These are phyloP conservation scores for Apodemia mormo DNA, from an alignment of 2,888 invertebrate species.

Conservation along the genomic window DNA sequence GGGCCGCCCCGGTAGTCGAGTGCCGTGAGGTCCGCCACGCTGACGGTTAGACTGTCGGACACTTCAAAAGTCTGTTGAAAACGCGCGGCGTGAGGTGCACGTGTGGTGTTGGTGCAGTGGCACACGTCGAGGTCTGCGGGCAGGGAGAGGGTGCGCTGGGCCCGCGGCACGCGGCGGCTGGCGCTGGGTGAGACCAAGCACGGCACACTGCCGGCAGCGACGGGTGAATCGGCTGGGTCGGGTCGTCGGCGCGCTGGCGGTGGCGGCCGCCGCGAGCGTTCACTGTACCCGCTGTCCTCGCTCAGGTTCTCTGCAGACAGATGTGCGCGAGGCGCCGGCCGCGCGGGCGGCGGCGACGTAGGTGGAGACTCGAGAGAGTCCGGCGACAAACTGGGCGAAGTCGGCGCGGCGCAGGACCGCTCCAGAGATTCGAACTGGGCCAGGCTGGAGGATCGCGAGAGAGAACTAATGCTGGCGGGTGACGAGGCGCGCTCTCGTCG, in stretches of 20 bases:
- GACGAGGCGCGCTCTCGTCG: constrained; percentile 82
- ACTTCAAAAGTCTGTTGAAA: constrained; percentile 76
- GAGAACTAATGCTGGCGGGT: constrained; percentile 77
- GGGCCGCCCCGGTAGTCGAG: constrained; percentile 77
- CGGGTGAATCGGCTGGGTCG: constrained; percentile 59
- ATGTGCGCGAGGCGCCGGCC: constrained; percentile 68
- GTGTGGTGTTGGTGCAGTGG: constrained; percentile 30
- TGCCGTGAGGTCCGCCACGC: constrained; percentile 83
- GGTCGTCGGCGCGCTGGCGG: constrained; percentile 49
- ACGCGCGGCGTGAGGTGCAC: constrained; percentile 59
- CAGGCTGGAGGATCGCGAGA: constrained; percentile 90
- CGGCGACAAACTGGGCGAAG: constrained; percentile 70
- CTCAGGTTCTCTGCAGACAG: constrained; percentile 89
- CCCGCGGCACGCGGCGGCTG: constrained; percentile 60
- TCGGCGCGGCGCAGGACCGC: constrained; percentile 75
- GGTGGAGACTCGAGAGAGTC: constrained; percentile 75
- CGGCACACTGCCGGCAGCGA: constrained; percentile 66
- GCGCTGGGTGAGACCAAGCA: constrained; percentile 61
- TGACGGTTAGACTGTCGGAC: constrained; percentile 79
- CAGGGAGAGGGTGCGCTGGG: constrained; percentile 76
- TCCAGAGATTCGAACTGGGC: constrained; percentile 93
- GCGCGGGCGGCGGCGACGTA: constrained; percentile 62
- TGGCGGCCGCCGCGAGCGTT: constrained; percentile 71
- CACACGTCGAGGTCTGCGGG: constrained; percentile 86
- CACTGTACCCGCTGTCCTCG: constrained; percentile 90